These are phyloP conservation scores for Rotaria socialis DNA, from an alignment of 2,888 invertebrate genomes.

Conservation along the genomic window DNA sequence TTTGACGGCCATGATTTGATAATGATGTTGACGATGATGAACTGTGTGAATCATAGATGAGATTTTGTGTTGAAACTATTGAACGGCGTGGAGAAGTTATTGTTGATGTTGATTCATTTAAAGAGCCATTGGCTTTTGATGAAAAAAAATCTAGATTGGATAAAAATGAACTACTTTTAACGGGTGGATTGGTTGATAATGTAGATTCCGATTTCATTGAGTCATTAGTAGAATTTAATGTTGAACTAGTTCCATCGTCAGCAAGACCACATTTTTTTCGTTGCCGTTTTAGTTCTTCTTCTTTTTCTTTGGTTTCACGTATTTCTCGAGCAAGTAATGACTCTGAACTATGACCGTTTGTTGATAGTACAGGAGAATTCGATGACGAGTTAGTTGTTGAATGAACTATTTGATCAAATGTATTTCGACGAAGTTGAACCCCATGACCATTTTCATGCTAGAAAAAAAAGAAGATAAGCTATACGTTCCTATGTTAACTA, in stretches of 20 bases:
- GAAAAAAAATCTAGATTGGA: conserved; percentile 27
- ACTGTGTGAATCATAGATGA: neutral
- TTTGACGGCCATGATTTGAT: neutral
- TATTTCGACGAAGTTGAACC: neutral
- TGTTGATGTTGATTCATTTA: neutral
- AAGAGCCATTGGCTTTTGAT: neutral
- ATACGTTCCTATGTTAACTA: too few species aligned
- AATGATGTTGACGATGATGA: neutral
- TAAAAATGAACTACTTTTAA: neutral
- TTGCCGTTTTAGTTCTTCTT: conserved; percentile 33
- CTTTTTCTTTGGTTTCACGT: conserved; percentile 4
- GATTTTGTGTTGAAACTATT: neutral
- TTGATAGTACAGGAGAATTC: neutral
- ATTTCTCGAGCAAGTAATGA: conserved; percentile 11
- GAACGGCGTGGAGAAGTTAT: neutral
- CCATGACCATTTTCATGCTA: neutral
- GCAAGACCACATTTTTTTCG: conserved; percentile 23
- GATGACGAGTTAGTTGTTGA: neutral
- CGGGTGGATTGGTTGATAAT: neutral
- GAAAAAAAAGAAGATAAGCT: neutral
- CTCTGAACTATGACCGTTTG: neutral
- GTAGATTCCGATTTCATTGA: neutral
- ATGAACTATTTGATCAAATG: neutral
- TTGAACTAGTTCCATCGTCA: neutral
- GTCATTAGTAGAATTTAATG: neutral